Evolutionary conservation across 1,140 invertebrate species (phyloP).

Genomic region (Drosophila willistoni): DNA sequence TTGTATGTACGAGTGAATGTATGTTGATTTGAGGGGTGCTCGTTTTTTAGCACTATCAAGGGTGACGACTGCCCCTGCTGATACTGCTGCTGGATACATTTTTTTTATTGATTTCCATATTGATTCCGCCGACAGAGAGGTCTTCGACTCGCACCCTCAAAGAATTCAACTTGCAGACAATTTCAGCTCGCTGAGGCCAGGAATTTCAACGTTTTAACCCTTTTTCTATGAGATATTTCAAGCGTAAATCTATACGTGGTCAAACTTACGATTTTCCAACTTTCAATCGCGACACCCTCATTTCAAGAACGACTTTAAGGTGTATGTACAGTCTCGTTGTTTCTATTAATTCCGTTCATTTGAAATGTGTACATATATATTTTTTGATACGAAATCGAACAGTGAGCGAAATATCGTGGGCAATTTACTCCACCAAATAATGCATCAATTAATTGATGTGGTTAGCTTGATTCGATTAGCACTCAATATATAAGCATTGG

Average conservation of each 20-base stretch:
- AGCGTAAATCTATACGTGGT: constrained; percentile 41
- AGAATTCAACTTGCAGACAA: constrained; percentile 17
- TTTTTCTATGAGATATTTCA: constrained; percentile 49
- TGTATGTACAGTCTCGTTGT: constrained; percentile 3
- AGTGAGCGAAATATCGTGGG: neutral
- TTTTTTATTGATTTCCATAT: constrained; percentile 74
- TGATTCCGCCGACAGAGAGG: constrained; percentile 52
- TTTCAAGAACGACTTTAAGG: constrained; percentile 13
- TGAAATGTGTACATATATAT: neutral
- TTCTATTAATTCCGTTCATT: neutral
- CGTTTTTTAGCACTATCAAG: constrained; percentile 48
- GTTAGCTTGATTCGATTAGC: no score
- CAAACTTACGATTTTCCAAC: constrained; percentile 15
- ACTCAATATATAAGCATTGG: no score
- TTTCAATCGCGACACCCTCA: constrained; percentile 24
- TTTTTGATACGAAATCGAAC: neutral
- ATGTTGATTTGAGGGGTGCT: constrained; percentile 38
- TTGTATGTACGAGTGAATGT: neutral
- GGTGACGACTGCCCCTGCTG: constrained; percentile 49
- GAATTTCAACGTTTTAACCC: constrained; percentile 51
- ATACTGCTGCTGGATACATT: constrained; percentile 49
- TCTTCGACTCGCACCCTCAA: constrained; percentile 33
- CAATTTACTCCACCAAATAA: no score
- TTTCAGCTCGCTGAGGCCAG: constrained; percentile 17
- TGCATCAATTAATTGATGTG: no score